Evolutionary conservation across 2,113 vertebrate species (phyloP), one percentile per base, ranked within the genome.

Genomic region (Channa maculata): DNA sequence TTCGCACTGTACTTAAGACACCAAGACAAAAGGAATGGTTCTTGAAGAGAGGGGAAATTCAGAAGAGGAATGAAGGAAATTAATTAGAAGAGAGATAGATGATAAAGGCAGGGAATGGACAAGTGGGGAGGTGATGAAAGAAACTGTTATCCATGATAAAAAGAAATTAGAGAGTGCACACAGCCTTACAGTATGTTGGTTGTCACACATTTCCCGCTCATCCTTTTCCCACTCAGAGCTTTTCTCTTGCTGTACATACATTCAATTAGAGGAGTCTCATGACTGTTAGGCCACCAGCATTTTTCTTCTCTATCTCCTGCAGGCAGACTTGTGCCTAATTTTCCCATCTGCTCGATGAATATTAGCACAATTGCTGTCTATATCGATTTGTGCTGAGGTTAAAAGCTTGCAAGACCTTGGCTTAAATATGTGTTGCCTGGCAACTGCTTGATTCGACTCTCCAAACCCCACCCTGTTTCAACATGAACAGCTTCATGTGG

Each of bases 391-490:
- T 34, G 10, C 83, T 81, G 51, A 93, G 93, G 94, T 95, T 92
- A 94, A 94, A 94, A 92, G 93, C 92, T 84, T 92, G 62, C 48
- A 62, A 88, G 93, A 93, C 93, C 89, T 88, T 88, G 84, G 73
- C 82, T 92, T 88, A 82, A 88, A 87, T 86, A 86, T 51, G 39
- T 45, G 93, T 93, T 92, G 92, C 93, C 85, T 81, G 81, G 93
- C 89, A 92, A 93, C 92, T 33, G 61, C 64, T 91, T 77, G 38
- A 44, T 71, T 54, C 55, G 5, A 66, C 70, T 77, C 80, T 64
- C 36, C 63, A 65, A 82, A 46, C 83, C 76, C 77, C 69, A 48
- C 70, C 75, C 63, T 62, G 38, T 34, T 50, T 48, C 63, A 79
- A 3, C 62, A 10, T 5, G n/a, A 62, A 74, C 79, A 65, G 64